phyloP scores from a whole-genome alignment of 2,113 vertebrate genomes.

The Pygoscelis antarcticus region DNA sequence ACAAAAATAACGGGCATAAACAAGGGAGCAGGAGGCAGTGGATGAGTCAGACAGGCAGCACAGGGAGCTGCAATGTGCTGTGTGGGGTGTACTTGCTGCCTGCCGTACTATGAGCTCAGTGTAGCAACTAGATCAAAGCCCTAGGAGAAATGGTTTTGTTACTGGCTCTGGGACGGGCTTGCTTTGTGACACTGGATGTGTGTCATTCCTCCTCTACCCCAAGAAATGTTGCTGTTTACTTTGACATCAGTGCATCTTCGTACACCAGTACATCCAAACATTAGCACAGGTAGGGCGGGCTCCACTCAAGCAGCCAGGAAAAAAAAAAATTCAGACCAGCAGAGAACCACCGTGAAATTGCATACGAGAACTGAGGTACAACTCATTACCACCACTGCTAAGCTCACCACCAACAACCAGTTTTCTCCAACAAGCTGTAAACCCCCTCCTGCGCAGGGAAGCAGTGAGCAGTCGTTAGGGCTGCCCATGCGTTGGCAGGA shows the following conservation, averaged over 20 bases:
- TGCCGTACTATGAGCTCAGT: accelerated
- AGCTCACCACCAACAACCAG: background rate
- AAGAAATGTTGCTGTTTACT: background rate
- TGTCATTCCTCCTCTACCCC: no score
- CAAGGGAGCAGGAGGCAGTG: background rate
- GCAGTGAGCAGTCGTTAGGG: background rate
- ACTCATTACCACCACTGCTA: no score
- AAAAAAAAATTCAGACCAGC: background rate
- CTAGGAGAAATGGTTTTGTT: accelerated
- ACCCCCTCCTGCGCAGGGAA: accelerated
- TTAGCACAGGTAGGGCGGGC: background rate
- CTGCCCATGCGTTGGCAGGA: background rate
- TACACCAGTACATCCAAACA: background rate
- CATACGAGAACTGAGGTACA: accelerated
- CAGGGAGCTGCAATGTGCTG: accelerated
- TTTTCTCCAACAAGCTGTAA: background rate
- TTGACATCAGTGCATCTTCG: background rate
- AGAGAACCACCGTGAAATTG: background rate
- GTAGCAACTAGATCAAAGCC: accelerated
- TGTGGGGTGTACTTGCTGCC: accelerated
- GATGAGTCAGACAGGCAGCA: accelerated
- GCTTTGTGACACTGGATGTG: accelerated
- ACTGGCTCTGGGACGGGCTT: background rate
- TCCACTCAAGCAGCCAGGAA: background rate
- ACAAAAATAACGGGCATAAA: background rate